Base-by-base conservation (phyloP, 2,797 vertebrate genomes). In the Chelonia mydas region DNA sequence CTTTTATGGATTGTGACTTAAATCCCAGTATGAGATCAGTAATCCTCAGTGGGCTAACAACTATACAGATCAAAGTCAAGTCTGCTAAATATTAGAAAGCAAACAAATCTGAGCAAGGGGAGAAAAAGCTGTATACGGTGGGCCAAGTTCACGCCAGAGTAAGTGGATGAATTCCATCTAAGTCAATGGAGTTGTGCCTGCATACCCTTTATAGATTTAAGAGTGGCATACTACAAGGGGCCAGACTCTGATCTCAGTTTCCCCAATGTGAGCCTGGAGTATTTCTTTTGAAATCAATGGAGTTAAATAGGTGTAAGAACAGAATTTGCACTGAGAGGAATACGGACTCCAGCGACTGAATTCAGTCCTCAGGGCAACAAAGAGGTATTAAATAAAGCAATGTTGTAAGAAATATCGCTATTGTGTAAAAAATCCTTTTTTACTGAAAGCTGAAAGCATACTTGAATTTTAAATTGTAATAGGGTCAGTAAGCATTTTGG, bases 391-490 rank as follows among this genome's bases (percentile, higher is more conserved):
- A 97, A 94, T 84, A 91, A 11, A 81, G 81, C 47, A 41, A 23
- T 1, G 0, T 83, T 81, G 84, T 89, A 93, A 94, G 45, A 37
- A 94, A 92, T 90, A 78, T 41, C 57, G 85, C 90, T 87, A 76
- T 94, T 90, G 51, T 61, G 65, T 87, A n/a, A 89, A 96, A 97
- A 90, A 13, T 23, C 84, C 89, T 78, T 79, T 92, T 77, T 89
- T 65, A 91, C 74, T 76, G 78, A 84, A 86, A 96, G 55, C 61
- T 57, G 78, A 97, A 97, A 94, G 84, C 83, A 86, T 49, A 87
- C 59, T n/a, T 49, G 90, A 93, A 95, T 97, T 97, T 95, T 90
- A 90, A 96, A 65, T 74, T 95, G 81, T 51, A 89, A 59, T 86
- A 93, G 92, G 65, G 94, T 95, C 84, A 92, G 88, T 86, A 91